A percentile compares a stretch with the other conserved stretches of the same genome.
Conservation (phyloP, 1,140 invertebrate genomes). For the Ceratoteleas bidentatus region DNA sequence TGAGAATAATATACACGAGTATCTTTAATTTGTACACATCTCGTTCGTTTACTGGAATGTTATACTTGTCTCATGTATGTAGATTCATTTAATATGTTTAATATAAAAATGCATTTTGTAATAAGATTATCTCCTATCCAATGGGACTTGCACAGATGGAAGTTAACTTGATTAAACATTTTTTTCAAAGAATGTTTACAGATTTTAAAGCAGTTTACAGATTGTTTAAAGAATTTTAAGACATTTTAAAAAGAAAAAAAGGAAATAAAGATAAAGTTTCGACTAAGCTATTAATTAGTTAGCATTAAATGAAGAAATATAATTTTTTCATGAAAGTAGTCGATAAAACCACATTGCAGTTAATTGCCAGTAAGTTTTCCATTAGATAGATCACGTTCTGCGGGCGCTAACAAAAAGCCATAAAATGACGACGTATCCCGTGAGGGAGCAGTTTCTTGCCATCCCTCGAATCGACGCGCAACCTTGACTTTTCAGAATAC, state of each 20-base stretch:
- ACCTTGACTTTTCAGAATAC: constrained; percentile 45
- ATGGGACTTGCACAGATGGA: too few species aligned
- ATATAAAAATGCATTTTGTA: too few species aligned
- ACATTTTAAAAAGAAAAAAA: neutral
- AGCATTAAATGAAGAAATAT: neutral
- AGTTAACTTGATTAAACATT: too few species aligned
- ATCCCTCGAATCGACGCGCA: constrained; percentile 26
- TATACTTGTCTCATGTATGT: too few species aligned
- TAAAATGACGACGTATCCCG: constrained; percentile 23
- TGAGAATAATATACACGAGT: constrained; percentile 16
- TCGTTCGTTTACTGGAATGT: too few species aligned
- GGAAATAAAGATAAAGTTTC: too few species aligned
- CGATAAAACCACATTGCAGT: constrained; percentile 11
- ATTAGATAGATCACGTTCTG: neutral
- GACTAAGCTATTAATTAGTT: too few species aligned
- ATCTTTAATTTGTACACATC: neutral
- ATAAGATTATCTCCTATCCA: too few species aligned
- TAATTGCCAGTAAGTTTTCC: neutral
- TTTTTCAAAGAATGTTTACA: too few species aligned
- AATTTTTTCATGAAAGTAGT: neutral
- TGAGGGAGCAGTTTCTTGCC: constrained; percentile 18
- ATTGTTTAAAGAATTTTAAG: neutral
- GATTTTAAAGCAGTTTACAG: too few species aligned
- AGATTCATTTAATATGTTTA: too few species aligned
- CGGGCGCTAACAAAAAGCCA: neutral